A percentile compares a stretch with the other conserved stretches of the same genome.
These are phyloP conservation scores for Xiphorhynchus erythropygius DNA, from an alignment of 2,797 vertebrate genomes.

Conservation along the genomic window DNA sequence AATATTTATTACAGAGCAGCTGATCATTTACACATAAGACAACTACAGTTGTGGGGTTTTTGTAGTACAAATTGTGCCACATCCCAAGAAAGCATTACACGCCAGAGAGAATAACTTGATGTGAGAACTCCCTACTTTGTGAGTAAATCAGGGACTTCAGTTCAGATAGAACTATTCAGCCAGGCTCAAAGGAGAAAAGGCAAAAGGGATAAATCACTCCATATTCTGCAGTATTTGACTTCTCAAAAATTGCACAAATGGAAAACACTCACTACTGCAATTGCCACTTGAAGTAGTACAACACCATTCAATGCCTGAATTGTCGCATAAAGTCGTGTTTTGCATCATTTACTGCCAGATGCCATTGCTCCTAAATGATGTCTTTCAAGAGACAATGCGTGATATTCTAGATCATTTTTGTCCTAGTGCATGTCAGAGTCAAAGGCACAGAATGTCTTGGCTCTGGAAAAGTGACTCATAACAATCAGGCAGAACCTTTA, in stretches of 20 bases:
- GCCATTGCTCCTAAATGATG: background rate
- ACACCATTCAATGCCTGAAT: background rate
- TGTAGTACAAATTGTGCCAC: background rate
- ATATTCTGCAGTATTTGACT: background rate
- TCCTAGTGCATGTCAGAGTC: background rate
- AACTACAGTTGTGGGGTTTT: accelerated
- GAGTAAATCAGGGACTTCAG: background rate
- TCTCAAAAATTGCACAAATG: background rate
- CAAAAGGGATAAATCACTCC: background rate
- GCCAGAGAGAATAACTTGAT: background rate
- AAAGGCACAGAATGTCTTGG: background rate
- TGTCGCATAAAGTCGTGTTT: background rate
- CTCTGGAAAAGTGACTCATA: background rate
- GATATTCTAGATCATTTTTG: background rate
- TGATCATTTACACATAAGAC: background rate
- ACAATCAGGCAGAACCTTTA: background rate
- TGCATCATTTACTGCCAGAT: conserved; percentile 7
- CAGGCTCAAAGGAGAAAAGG: background rate
- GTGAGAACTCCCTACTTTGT: background rate
- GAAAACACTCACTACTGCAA: background rate
- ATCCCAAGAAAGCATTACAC: background rate
- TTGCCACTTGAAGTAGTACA: background rate
- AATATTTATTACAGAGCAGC: background rate
- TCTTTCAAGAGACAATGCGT: background rate
- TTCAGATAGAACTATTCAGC: background rate